Conservation (phyloP, 2,113 vertebrate species). For the Montifringilla adamsi region DNA sequence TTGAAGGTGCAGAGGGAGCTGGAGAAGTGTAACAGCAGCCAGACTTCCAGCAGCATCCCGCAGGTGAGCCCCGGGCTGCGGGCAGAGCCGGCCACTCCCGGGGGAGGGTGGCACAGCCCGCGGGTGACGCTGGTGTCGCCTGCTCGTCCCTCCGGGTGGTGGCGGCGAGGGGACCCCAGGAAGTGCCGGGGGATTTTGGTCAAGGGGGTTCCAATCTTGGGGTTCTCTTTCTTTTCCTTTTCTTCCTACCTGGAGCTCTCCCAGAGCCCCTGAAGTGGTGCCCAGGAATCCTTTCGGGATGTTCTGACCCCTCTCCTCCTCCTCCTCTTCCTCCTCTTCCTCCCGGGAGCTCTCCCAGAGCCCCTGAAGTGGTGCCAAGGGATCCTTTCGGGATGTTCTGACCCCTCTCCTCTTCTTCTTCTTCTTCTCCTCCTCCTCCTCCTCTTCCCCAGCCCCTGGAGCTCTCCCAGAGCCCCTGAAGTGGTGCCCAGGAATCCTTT, state of each 20-base stretch:
- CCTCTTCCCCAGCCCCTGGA: too few relatives aligned
- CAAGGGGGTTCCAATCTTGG: neutral
- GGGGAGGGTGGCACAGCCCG: neutral
- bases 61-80: neutral
- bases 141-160: neutral
- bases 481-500: too few relatives aligned
- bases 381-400: neutral
- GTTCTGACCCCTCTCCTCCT: too few relatives aligned
- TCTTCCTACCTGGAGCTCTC: neutral
- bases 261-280: too few relatives aligned
- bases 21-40: conserved; percentile 67
- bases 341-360: too few relatives aligned
- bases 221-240: neutral
- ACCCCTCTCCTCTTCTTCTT: neutral
- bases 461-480: too few relatives aligned
- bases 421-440: neutral
- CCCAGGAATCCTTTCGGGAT: too few relatives aligned
- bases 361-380: neutral
- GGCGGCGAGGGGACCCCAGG: neutral
- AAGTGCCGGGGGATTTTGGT: neutral
- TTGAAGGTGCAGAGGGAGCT: conserved; percentile 3
- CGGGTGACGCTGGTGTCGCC: accelerated
- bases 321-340: neutral
- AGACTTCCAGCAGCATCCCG: neutral
- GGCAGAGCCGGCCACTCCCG: neutral